Percentiles rank a stretch among this genome's conserved stretches.
Evolutionary conservation across 2,113 vertebrate genomes (phyloP).

Genomic region (Ochotona curzoniae): DNA sequence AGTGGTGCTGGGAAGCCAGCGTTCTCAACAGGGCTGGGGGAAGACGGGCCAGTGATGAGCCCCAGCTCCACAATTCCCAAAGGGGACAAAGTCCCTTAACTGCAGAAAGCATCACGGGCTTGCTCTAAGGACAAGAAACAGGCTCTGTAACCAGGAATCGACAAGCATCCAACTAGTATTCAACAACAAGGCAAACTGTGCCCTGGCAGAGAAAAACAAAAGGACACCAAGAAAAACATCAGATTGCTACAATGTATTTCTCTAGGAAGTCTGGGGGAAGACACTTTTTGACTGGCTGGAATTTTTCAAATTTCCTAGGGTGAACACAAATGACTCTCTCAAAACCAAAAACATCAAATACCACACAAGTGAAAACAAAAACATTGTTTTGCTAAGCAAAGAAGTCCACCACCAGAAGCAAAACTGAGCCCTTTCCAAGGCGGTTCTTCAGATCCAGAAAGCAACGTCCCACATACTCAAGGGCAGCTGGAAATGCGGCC

Average conservation of each 20-base stretch:
- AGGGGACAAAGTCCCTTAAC: background rate
- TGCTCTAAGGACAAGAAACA: background rate
- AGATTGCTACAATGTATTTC: background rate
- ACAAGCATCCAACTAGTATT: slow-evolving; percentile 17
- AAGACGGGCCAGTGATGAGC: fast-evolving
- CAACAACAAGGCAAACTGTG: background rate
- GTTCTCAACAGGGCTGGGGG: background rate
- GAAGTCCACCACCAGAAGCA: background rate
- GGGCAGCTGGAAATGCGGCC: background rate
- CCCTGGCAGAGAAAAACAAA: too few species aligned
- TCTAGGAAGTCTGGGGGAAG: background rate
- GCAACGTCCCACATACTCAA: background rate
- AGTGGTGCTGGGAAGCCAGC: background rate
- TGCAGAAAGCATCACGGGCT: background rate
- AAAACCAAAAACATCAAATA: background rate
- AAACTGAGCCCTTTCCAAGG: slow-evolving; percentile 1
- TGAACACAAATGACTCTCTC: background rate
- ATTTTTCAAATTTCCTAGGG: slow-evolving; percentile 19
- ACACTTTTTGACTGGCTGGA: background rate
- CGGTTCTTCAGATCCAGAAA: slow-evolving; percentile 23
- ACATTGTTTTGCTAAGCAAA: background rate
- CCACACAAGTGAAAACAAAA: background rate
- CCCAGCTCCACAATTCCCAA: slow-evolving; percentile 61
- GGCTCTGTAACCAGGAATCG: slow-evolving; percentile 39
- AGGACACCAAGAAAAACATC: background rate